Evolutionary conservation across 2,888 invertebrate species (phyloP).

Genomic region (Sesia apiformis): DNA sequence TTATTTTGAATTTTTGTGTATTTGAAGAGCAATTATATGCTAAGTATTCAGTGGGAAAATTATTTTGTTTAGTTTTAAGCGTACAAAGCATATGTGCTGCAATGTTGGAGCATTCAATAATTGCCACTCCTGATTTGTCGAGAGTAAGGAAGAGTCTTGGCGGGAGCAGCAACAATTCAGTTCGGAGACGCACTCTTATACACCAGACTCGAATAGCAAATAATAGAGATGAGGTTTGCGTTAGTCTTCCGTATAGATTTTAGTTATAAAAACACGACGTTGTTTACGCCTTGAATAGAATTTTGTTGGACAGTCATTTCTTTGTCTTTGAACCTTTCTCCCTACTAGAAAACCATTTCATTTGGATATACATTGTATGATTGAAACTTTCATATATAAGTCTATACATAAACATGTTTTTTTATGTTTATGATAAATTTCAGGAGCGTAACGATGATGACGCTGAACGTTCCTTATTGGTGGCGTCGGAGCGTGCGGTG

Average conservation of each 20-base stretch:
- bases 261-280: too few species aligned
- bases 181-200: conserved; percentile 48
- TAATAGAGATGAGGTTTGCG: conserved; percentile 41
- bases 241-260: background rate
- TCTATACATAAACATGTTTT: background rate
- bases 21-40: too few species aligned
- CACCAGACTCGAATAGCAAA: conserved; percentile 28
- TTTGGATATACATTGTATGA: too few species aligned
- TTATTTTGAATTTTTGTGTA: too few species aligned
- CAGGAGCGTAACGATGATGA: conserved; percentile 76
- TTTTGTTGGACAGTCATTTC: too few species aligned
- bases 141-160: conserved; percentile 41
- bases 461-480: conserved; percentile 69
- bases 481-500: conserved; percentile 58
- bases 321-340: background rate
- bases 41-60: too few species aligned
- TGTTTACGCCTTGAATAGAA: too few species aligned
- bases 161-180: conserved; percentile 48
- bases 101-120: conserved; percentile 49
- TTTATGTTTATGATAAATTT: conserved; percentile 5
- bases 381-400: too few species aligned
- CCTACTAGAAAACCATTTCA: too few species aligned
- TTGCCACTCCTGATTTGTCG: conserved; percentile 37
- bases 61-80: too few species aligned
- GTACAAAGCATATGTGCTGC: background rate